These are phyloP conservation scores for Leiothrix lutea DNA, from an alignment of 2,113 vertebrate species.

Conservation along the genomic window DNA sequence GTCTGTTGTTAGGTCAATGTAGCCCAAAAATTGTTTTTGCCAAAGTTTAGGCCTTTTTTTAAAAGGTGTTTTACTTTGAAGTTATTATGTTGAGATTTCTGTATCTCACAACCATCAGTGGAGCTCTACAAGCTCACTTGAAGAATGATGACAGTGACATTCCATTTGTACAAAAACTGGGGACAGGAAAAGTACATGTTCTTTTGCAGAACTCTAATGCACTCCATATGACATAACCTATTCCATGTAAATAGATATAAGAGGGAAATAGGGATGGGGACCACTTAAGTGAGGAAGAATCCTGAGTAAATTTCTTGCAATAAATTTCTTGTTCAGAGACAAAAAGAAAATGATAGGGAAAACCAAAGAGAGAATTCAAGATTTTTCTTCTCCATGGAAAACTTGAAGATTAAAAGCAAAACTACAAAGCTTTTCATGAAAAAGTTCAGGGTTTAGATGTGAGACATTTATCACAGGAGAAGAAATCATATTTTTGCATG, in stretches of 20 bases:
- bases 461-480: background rate
- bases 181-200: background rate
- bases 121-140: background rate
- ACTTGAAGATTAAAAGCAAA: background rate
- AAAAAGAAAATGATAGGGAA: background rate
- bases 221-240: background rate
- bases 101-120: background rate
- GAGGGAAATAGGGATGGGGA: background rate
- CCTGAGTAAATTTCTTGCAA: background rate
- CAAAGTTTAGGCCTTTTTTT: background rate
- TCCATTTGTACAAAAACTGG: background rate
- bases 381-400: background rate
- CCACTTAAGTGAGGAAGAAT: background rate
- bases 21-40: background rate
- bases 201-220: background rate
- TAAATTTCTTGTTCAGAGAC: background rate
- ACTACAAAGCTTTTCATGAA: background rate
- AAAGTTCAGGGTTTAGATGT: background rate
- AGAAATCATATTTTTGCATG: background rate
- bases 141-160: background rate
- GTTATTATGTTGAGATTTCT: background rate
- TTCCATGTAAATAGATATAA: background rate
- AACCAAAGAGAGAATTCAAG: background rate
- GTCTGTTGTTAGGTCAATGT: background rate
- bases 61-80: background rate